Percentiles rank a stretch among this genome's conserved stretches.
Conservation (phyloP, 2,888 invertebrate genomes). For the Caenorhabditis sp. region DNA sequence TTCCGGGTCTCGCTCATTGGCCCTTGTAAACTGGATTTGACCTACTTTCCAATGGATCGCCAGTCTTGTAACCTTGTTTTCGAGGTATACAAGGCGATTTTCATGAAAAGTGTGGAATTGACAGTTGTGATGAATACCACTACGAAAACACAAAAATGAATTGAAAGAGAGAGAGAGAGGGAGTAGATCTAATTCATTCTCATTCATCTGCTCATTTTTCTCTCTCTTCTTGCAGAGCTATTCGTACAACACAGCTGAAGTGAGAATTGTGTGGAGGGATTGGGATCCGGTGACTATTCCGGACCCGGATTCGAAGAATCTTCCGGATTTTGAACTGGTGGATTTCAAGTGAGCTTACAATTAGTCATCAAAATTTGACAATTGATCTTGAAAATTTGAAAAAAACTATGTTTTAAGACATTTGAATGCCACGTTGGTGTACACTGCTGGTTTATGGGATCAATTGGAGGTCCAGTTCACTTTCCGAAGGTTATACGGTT, state of each 20-base stretch:
- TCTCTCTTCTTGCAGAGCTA: conserved; percentile 75
- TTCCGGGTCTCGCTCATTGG: conserved; percentile 79
- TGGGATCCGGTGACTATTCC: conserved; percentile 83
- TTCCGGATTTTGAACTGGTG: conserved; percentile 82
- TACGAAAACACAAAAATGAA: background rate
- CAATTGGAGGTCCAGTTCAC: conserved; percentile 82
- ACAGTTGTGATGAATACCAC: conserved; percentile 47
- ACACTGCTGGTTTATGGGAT: conserved; percentile 83
- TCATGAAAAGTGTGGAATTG: conserved; percentile 26
- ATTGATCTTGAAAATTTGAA: background rate
- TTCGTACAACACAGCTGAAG: conserved; percentile 83
- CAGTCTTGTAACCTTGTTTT: conserved; percentile 82
- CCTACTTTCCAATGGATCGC: conserved; percentile 82
- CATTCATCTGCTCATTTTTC: background rate
- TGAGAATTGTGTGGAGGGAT: conserved; percentile 82
- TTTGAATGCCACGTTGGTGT: conserved; percentile 77
- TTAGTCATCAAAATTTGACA: too few species aligned
- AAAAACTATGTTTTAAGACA: conserved; percentile 70
- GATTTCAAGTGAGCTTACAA: conserved; percentile 63
- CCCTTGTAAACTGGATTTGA: conserved; percentile 81
- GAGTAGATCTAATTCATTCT: conserved; percentile 22
- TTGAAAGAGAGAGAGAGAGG: too few species aligned
- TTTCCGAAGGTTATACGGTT: conserved; percentile 82
- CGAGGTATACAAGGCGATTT: conserved; percentile 78
- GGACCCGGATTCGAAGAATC: conserved; percentile 79